A percentile compares a stretch with the other conserved stretches of the same genome.
phyloP scores from a whole-genome alignment of 2,888 invertebrate species.

The Uropetala carovei region DNA sequence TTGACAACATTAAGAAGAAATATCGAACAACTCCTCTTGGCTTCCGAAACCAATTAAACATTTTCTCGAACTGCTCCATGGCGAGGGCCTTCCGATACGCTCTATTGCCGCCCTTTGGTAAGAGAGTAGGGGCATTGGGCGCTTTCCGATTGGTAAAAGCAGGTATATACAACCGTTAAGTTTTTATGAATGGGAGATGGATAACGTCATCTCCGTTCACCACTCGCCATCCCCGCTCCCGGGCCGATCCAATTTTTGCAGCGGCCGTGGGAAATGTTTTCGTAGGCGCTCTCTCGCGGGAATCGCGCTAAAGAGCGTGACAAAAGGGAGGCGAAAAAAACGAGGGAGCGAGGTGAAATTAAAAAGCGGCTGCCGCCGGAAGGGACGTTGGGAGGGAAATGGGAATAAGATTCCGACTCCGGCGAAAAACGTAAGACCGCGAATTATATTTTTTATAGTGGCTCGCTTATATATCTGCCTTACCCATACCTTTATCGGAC shows the following conservation, averaged over 20 bases:
- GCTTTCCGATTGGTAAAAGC: not conserved
- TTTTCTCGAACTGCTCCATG: not conserved
- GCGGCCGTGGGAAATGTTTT: conserved; percentile 37
- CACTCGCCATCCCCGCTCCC: not conserved
- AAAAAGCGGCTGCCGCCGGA: not conserved
- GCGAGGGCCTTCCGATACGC: not conserved
- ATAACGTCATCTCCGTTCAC: not conserved
- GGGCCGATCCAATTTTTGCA: not conserved
- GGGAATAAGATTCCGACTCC: not conserved
- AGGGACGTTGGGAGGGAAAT: not conserved
- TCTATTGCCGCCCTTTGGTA: not conserved
- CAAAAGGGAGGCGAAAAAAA: conserved; percentile 25
- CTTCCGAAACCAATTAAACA: not conserved
- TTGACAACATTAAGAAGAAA: not conserved
- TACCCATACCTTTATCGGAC: not conserved
- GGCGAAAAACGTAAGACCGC: not conserved
- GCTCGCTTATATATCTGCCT: not conserved
- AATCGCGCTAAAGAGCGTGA: conserved; percentile 19
- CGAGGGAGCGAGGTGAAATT: conserved; percentile 13
- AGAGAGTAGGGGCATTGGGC: not conserved
- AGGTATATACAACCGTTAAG: not conserved
- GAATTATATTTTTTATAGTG: not conserved
- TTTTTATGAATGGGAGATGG: not conserved
- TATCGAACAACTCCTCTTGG: not conserved
- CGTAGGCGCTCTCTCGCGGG: not conserved